Evolutionary conservation across 1,140 invertebrate species (phyloP), one percentile per base, ranked within the genome.

Genomic region (Sycobia sp.): DNA sequence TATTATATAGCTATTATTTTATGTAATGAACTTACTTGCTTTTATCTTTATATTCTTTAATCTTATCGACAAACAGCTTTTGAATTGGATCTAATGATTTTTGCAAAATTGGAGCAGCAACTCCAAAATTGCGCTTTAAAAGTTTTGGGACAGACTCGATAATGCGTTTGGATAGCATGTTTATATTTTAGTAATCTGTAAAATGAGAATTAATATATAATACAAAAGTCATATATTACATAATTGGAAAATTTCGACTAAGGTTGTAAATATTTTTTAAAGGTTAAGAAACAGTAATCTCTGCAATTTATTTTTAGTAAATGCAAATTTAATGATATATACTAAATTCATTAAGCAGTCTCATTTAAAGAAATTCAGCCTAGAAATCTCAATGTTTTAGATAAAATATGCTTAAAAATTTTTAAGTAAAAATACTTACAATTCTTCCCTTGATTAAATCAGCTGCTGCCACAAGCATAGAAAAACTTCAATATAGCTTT

Each of bases 41-140:
- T 71, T 91, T 91, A 16, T 88, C 81, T 70, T 88, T 92, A 82
- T 95, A 98, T 82, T 96, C 95, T 51, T 87, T 87, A 66, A 97
- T 87, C 88, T 97, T 97, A 54, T 97, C 92, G 39, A 97, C 70
- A 77, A 98, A 98, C 23, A 97, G 78, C 80, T 97, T 90, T 76
- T 97, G 95, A 74, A 98, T 95, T 7, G 95, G 94, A 79, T 97
- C 95, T 4, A 84, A 82, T 4, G 87, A 89, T 75, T 91, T 90
- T 72, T 90, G 87, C 53, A 91, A 75, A 25, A 80, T 86, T 20
- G 90, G 89, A 11, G 88, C 88, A 59, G 86, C 75, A 54, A 91
- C 79, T 57, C 87, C 88, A 59, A 90, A 78, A 73, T 90, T 91
- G 27, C 90, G 84, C 36, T 80, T 84, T 46, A 76, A 16, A 16